Percentiles rank a stretch among this genome's conserved stretches.
Conservation (phyloP, 2,113 vertebrate species). For the Macheiramphus alcinus region DNA sequence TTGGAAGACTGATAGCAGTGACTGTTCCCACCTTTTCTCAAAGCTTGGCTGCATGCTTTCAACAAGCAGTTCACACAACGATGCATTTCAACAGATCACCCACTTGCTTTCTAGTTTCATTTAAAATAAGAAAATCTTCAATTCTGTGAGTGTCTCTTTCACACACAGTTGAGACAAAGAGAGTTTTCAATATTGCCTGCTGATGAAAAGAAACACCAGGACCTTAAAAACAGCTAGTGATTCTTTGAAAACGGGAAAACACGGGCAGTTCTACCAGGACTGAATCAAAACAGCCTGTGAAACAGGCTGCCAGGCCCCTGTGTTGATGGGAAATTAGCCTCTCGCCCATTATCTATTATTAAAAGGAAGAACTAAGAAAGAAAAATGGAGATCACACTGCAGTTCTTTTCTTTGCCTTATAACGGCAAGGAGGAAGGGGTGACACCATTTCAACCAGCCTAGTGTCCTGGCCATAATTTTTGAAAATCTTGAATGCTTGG, state of each 20-base stretch:
- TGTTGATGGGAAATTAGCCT: not conserved
- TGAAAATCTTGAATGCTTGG: not conserved
- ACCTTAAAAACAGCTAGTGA: not conserved
- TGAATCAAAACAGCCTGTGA: not conserved
- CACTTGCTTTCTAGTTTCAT: not conserved
- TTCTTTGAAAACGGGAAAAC: not conserved
- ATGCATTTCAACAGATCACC: conserved; percentile 2
- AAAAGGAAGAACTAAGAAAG: not conserved
- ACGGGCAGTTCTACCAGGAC: not conserved
- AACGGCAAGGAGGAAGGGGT: not conserved
- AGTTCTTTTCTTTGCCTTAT: not conserved
- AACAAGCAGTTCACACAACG: not conserved
- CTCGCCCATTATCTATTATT: not conserved
- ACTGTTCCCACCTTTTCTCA: not conserved
- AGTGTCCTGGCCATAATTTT: not conserved
- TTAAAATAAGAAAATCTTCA: not conserved
- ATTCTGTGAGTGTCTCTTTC: not conserved
- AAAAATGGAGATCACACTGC: not conserved
- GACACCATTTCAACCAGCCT: not conserved
- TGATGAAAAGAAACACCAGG: not conserved
- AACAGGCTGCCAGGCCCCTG: not conserved
- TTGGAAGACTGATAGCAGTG: not conserved
- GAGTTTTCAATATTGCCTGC: not conserved
- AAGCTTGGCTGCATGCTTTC: not conserved
- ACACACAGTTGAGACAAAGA: not conserved